Evolutionary conservation across 2,888 invertebrate species (phyloP), one percentile per base, ranked within the genome.

Genomic region (Amiota minor): DNA sequence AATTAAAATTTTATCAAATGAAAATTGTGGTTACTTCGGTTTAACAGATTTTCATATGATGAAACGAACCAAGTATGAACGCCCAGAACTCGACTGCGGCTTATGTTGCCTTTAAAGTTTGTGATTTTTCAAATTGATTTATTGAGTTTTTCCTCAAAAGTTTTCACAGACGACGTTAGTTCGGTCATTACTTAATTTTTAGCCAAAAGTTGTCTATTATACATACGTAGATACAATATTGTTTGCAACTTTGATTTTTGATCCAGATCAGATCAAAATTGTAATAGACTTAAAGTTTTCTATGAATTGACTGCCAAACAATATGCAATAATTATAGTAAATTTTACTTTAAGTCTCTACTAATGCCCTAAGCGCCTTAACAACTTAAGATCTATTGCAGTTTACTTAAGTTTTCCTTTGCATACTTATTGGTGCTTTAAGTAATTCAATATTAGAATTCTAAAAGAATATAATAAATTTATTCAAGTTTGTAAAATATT

Each of bases 1-100:
- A 86, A 86, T 86, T 83, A 86, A 86, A 86, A 86, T 83, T 86
- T 83, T 84, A 86, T 83, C 81, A 79, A 83, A 83, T 83, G 80
- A 86, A 86, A 86, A 84, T 83, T 84, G 85, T 79, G 84, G 83
- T 79, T 85, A 82, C 78, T 83, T 84, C 78, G 85, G 85, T 84
- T 85, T 83, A 76, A 65, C 65, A 77, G 82, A 80, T 85, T 83
- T 76, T 72, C 76, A 18, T 23, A 61, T 20, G 20, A 59, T 59
- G 16, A 23, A 59, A 59, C 14, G 12, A 35, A 59, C 14, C 35
- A 35, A 23, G 45, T 56, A 49, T n/a, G 18, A n/a, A 23, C 14
- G 47, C 73, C 70, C 65, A 49, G 70, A 70, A 55, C 70, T 76
- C 69, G 73, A 59, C 77, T 71, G 76, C 46, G 76, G 74, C 75